phyloP scores from a whole-genome alignment of 2,113 vertebrate species.

The Sinosuthora webbiana region DNA sequence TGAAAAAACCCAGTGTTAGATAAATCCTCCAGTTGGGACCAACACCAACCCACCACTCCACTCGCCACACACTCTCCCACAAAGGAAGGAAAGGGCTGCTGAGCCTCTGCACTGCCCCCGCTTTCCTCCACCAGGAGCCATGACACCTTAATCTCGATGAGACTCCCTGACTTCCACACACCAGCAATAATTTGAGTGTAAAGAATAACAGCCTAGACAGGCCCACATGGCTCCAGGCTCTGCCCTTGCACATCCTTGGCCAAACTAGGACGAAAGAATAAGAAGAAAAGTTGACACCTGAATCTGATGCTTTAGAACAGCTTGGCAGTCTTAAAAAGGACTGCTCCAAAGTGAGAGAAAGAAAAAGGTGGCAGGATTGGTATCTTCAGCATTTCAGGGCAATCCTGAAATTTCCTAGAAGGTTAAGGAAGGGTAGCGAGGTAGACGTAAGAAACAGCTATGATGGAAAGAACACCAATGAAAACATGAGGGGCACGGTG shows the following conservation, averaged over 20 bases:
- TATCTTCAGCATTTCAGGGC: background rate
- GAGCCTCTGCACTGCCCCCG: background rate
- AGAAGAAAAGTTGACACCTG: background rate
- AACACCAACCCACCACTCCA: background rate
- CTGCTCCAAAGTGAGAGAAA: background rate
- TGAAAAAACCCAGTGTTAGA: too few species aligned
- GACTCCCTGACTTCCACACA: background rate
- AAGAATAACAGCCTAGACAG: background rate
- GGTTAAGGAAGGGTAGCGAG: accelerated
- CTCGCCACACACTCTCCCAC: accelerated
- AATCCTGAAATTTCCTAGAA: background rate
- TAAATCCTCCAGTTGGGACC: background rate
- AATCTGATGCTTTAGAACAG: background rate
- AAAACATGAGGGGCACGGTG: background rate
- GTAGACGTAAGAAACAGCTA: background rate
- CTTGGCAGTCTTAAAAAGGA: background rate
- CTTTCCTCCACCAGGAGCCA: background rate
- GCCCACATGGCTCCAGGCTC: background rate
- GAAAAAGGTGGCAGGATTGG: accelerated
- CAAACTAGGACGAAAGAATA: background rate
- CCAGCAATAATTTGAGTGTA: background rate
- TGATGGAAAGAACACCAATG: background rate
- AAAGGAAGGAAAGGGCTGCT: background rate
- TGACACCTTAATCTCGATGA: background rate
- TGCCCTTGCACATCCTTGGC: background rate